A percentile compares a stretch with the other conserved stretches of the same genome.
These are phyloP conservation scores for Nautilus pompilius DNA, from an alignment of 1,140 invertebrate species.

Conservation along the genomic window DNA sequence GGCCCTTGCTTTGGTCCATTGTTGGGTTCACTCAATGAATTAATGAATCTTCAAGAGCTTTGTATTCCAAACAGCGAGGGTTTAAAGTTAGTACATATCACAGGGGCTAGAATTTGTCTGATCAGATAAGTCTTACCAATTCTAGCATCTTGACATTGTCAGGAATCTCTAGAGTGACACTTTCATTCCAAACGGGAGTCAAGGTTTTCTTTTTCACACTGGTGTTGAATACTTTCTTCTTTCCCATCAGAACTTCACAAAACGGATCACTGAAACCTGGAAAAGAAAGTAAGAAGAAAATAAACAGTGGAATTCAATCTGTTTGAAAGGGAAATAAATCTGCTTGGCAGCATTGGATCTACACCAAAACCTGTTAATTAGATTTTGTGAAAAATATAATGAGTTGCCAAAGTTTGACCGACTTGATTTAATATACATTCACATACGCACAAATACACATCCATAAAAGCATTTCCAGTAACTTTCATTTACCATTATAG, in stretches of 20 bases:
- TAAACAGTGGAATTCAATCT: too few relatives aligned
- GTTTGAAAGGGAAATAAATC: background rate
- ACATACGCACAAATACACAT: too few relatives aligned
- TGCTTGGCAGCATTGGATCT: too few relatives aligned
- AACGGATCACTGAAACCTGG: slow-evolving; percentile 61
- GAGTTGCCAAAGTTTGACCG: background rate
- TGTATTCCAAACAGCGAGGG: background rate
- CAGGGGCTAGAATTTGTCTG: background rate
- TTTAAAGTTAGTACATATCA: background rate
- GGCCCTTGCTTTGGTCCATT: background rate
- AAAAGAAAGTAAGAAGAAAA: slow-evolving; percentile 1
- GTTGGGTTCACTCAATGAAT: background rate
- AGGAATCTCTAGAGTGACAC: slow-evolving; percentile 59
- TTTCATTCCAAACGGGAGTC: slow-evolving; percentile 63
- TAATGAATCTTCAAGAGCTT: background rate
- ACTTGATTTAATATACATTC: too few relatives aligned
- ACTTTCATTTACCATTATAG: slow-evolving; percentile 49
- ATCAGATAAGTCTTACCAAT: slow-evolving; percentile 51
- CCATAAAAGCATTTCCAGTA: too few relatives aligned
- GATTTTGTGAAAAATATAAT: background rate
- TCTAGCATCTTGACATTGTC: slow-evolving; percentile 51
- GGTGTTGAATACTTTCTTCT: slow-evolving; percentile 60
- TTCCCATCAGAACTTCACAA: slow-evolving; percentile 59
- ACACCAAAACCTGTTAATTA: too few relatives aligned
- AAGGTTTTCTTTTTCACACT: slow-evolving; percentile 62